Evolutionary conservation across 2,888 invertebrate genomes (phyloP).

Genomic region (Thyatira batis): DNA sequence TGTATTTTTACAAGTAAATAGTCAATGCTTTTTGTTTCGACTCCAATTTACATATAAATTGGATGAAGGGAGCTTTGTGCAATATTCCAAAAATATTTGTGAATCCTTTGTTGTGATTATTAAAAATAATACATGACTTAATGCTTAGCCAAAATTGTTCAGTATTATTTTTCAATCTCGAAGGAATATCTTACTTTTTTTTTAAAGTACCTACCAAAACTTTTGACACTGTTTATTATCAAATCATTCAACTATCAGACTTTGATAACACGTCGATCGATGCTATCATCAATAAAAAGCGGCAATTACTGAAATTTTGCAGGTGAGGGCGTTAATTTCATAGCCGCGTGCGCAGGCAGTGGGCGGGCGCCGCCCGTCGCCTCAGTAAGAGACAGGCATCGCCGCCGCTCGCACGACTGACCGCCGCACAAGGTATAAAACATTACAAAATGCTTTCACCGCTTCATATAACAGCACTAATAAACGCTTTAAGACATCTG

Average conservation of each 20-base stretch:
- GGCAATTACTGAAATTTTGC: conserved; percentile 60
- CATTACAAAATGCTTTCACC: conserved; percentile 41
- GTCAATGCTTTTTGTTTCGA: not conserved
- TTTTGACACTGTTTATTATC: not conserved
- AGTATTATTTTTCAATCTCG: no score
- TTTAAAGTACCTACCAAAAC: no score
- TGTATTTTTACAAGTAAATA: conserved; percentile 14
- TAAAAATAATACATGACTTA: no score
- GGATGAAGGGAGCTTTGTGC: not conserved
- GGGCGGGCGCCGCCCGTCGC: conserved; percentile 59
- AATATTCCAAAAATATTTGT: not conserved
- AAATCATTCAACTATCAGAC: conserved; percentile 17
- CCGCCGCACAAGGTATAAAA: conserved; percentile 77
- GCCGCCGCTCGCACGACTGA: conserved; percentile 80
- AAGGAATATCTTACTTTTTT: no score
- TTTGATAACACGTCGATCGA: conserved; percentile 27
- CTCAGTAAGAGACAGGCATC: conserved; percentile 76
- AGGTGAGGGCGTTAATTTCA: conserved; percentile 60
- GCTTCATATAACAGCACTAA: conserved; percentile 77
- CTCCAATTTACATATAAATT: conserved; percentile 3
- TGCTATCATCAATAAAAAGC: conserved; percentile 40
- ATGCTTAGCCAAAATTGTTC: no score
- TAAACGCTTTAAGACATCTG: conserved; percentile 63
- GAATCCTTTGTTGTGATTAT: no score
- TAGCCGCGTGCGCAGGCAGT: conserved; percentile 45